Conservation (phyloP, 2,113 vertebrate species). For the Dasyprocta punctata region DNA sequence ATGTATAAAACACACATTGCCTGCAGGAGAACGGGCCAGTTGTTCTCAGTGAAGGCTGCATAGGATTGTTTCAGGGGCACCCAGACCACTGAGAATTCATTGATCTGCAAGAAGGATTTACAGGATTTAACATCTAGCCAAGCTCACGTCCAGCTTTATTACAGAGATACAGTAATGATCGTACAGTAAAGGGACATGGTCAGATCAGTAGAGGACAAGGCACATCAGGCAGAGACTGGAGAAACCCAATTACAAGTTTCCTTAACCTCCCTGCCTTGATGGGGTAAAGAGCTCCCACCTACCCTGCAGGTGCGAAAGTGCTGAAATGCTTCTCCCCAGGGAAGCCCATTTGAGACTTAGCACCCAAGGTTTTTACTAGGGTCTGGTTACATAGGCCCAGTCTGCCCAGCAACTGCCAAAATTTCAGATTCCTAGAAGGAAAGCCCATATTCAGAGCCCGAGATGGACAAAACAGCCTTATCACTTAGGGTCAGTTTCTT, state of each 20-base stretch:
- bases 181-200: background rate
- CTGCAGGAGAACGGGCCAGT: conserved; percentile 62
- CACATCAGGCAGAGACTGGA: background rate
- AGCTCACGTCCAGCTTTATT: background rate
- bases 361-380: background rate
- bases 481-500: background rate
- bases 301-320: background rate
- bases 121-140: background rate
- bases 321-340: background rate
- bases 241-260: background rate
- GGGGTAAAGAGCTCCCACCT: background rate
- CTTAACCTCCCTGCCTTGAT: background rate
- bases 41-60: conserved; percentile 2
- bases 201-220: background rate
- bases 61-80: background rate
- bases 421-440: background rate
- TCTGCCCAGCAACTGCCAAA: background rate
- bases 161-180: background rate
- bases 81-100: background rate
- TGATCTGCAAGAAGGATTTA: background rate
- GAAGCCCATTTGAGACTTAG: background rate
- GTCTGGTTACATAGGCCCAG: background rate
- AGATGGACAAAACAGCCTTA: background rate
- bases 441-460: background rate
- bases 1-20: conserved; percentile 64